Percentiles rank a stretch among this genome's conserved stretches.
phyloP scores from a whole-genome alignment of 2,797 vertebrate species.

The Enteromius thamalakanensis region DNA sequence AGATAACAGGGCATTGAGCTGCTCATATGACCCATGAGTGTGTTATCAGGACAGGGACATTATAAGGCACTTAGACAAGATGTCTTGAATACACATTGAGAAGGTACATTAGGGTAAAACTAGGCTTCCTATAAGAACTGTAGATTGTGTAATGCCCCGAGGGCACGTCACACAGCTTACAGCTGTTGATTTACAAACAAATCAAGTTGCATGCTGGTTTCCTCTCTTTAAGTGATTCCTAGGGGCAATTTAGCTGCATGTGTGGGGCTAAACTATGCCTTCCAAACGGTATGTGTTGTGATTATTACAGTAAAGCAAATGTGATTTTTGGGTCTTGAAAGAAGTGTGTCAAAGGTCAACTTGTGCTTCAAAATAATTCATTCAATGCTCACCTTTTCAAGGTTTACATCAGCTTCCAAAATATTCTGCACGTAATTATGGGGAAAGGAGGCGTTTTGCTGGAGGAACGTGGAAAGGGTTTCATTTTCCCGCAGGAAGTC shows the following conservation, averaged over 20 bases:
- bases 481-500: slow-evolving; percentile 91
- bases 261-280: background rate
- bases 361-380: slow-evolving; percentile 7
- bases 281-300: background rate
- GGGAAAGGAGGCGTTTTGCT: slow-evolving; percentile 79
- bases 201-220: slow-evolving; percentile 32
- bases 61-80: background rate
- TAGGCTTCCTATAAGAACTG: slow-evolving; percentile 1
- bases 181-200: slow-evolving; percentile 35
- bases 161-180: slow-evolving; percentile 17
- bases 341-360: background rate
- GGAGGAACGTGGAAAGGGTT: slow-evolving; percentile 86
- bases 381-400: slow-evolving; percentile 81
- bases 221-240: slow-evolving; percentile 21
- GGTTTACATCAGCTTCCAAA: slow-evolving; percentile 77
- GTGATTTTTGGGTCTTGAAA: background rate
- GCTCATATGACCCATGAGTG: background rate
- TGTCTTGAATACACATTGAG: slow-evolving; percentile 4
- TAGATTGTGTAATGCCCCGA: slow-evolving; percentile 9
- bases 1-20: background rate
- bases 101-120: slow-evolving; percentile 14
- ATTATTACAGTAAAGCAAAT: background rate
- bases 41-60: background rate
- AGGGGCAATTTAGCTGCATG: slow-evolving; percentile 2
- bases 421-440: slow-evolving; percentile 74